A percentile compares a stretch with the other conserved stretches of the same genome.
These are phyloP conservation scores for Mantis religiosa DNA, from an alignment of 2,888 invertebrate genomes.

Conservation along the genomic window DNA sequence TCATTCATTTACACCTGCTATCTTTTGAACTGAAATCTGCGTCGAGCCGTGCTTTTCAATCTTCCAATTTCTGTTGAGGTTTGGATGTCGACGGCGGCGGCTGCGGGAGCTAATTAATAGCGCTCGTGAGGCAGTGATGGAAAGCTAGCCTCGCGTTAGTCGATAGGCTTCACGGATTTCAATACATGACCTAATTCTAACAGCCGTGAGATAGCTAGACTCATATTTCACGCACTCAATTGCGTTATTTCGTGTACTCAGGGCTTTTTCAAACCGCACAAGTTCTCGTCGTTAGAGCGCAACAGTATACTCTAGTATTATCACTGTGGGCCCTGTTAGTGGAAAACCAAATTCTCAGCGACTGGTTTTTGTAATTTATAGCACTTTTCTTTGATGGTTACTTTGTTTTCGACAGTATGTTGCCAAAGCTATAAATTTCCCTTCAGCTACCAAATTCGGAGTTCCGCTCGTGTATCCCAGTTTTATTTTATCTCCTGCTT, in stretches of 20 bases:
- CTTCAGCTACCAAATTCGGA: too few species aligned
- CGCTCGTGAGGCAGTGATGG: neutral
- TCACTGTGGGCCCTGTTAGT: too few species aligned
- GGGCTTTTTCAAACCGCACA: neutral
- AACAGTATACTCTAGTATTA: too few species aligned
- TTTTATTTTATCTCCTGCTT: too few species aligned
- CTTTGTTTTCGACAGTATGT: too few species aligned
- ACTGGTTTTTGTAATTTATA: too few species aligned
- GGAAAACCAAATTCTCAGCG: too few species aligned
- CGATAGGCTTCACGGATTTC: neutral
- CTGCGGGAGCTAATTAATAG: neutral
- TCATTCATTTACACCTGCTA: neutral
- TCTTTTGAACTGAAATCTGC: neutral
- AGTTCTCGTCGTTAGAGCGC: neutral
- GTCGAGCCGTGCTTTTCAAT: neutral
- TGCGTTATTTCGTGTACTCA: neutral
- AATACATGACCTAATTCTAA: neutral
- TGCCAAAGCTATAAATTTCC: too few species aligned
- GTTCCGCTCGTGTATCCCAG: too few species aligned
- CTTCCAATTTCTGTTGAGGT: neutral
- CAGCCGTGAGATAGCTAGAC: neutral
- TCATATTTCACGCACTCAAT: neutral
- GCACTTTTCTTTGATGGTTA: too few species aligned
- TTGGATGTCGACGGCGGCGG: neutral
- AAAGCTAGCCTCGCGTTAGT: neutral